Evolutionary conservation across 2,797 vertebrate species (phyloP).

Genomic region (Chiloscyllium punctatum): DNA sequence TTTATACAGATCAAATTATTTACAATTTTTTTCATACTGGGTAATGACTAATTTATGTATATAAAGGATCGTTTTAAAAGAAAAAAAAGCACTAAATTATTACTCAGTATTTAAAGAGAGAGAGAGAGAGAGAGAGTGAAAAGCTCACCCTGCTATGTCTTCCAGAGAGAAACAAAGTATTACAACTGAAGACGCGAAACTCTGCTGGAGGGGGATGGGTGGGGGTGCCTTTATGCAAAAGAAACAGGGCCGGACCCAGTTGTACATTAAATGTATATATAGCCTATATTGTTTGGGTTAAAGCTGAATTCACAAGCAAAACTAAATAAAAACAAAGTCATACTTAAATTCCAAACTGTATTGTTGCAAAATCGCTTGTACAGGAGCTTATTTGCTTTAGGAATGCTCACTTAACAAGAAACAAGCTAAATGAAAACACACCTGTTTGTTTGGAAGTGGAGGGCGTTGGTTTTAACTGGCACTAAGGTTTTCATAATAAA

Average conservation of each 20-base stretch:
- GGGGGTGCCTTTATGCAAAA: background rate
- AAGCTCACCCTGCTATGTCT: slow-evolving; percentile 15
- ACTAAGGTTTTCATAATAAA: slow-evolving; percentile 44
- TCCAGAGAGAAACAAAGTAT: slow-evolving; percentile 24
- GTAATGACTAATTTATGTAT: slow-evolving; percentile 41
- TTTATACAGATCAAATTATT: slow-evolving; percentile 42
- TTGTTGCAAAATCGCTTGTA: slow-evolving; percentile 38
- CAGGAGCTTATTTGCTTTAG: slow-evolving; percentile 39
- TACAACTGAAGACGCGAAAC: slow-evolving; percentile 7
- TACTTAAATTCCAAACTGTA: background rate
- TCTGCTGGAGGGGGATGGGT: background rate
- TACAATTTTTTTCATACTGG: slow-evolving; percentile 40
- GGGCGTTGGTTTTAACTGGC: slow-evolving; percentile 42
- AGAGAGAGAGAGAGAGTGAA: background rate
- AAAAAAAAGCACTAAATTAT: slow-evolving; percentile 41
- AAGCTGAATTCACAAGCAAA: background rate
- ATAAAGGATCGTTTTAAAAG: slow-evolving; percentile 41
- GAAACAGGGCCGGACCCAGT: slow-evolving; percentile 33
- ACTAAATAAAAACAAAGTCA: background rate
- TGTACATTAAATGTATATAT: slow-evolving; percentile 33
- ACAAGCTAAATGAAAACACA: background rate
- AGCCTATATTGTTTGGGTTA: slow-evolving; percentile 23
- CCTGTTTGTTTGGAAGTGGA: background rate
- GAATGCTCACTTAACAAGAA: background rate
- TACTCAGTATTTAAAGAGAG: slow-evolving; percentile 31